A percentile compares a stretch with the other conserved stretches of the same genome.
Evolutionary conservation across 2,888 invertebrate species (phyloP).

Genomic region (Drosophila lacicola): DNA sequence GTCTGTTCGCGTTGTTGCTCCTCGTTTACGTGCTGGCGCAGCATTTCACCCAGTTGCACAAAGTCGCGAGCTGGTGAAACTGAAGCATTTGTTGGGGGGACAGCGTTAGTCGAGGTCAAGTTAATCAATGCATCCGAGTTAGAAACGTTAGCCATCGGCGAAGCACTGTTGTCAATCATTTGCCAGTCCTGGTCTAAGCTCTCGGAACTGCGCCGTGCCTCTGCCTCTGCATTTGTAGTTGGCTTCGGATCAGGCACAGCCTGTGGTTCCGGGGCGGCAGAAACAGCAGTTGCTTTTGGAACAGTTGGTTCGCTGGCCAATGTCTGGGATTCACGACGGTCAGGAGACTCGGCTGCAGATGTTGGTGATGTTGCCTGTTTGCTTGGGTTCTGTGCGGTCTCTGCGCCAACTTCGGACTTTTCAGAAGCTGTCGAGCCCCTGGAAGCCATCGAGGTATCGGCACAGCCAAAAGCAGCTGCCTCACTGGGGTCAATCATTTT

Average conservation of each 20-base stretch:
- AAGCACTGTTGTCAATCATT: conserved; percentile 72
- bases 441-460: conserved; percentile 39
- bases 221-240: conserved; percentile 8
- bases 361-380: conserved; percentile 12
- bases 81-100: conserved; percentile 21
- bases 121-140: conserved; percentile 57
- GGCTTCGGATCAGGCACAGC: conserved; percentile 14
- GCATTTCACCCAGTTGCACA: conserved; percentile 70
- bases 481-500: conserved; percentile 83
- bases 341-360: conserved; percentile 7
- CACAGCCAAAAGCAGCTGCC: conserved; percentile 43
- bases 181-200: conserved; percentile 82
- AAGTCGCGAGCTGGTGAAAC: conserved; percentile 56
- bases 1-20: conserved; percentile 61
- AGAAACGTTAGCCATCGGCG: conserved; percentile 31
- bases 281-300: not conserved
- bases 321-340: conserved; percentile 2
- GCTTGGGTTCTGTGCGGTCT: conserved; percentile 6
- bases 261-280: not conserved
- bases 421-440: conserved; percentile 20
- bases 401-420: conserved; percentile 23
- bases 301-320: not conserved
- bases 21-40: conserved; percentile 74
- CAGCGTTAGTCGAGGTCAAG: conserved; percentile 38
- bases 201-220: conserved; percentile 56